Conservation (phyloP, 2,888 invertebrate genomes). For the Actias luna region DNA sequence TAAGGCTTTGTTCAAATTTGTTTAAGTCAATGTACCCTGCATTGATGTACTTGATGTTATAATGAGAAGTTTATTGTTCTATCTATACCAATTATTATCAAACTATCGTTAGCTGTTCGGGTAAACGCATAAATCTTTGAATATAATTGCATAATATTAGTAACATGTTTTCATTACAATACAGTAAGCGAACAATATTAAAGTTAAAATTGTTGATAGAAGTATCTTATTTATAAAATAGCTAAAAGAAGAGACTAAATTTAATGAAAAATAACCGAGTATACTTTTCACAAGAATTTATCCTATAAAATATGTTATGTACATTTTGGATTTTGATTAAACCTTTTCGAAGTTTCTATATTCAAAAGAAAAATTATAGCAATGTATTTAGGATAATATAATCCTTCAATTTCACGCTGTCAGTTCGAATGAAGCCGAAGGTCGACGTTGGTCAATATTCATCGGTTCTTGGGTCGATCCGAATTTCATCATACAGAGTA, state of each 20-base stretch:
- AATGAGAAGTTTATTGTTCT: neutral
- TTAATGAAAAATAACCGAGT: no score
- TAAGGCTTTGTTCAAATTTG: constrained; percentile 43
- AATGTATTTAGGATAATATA: constrained; percentile 15
- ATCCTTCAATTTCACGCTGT: constrained; percentile 58
- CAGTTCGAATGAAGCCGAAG: constrained; percentile 41
- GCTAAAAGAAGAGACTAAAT: no score
- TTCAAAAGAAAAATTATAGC: neutral
- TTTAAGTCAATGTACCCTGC: constrained; percentile 18
- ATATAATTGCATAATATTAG: neutral
- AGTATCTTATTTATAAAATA: no score
- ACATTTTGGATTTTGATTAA: neutral
- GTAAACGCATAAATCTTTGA: neutral
- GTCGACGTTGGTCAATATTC: constrained; percentile 44
- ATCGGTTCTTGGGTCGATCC: constrained; percentile 38
- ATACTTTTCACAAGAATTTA: no score
- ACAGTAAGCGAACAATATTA: neutral
- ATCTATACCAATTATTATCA: neutral
- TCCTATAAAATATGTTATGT: neutral
- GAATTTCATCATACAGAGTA: constrained; percentile 48
- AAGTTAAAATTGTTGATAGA: no score
- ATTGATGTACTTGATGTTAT: neutral
- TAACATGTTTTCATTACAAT: neutral
- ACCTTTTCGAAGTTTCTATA: neutral
- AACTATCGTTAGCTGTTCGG: neutral